Evolutionary conservation across 2,113 vertebrate genomes (phyloP).

Genomic region (Pycnonotus jocosus): DNA sequence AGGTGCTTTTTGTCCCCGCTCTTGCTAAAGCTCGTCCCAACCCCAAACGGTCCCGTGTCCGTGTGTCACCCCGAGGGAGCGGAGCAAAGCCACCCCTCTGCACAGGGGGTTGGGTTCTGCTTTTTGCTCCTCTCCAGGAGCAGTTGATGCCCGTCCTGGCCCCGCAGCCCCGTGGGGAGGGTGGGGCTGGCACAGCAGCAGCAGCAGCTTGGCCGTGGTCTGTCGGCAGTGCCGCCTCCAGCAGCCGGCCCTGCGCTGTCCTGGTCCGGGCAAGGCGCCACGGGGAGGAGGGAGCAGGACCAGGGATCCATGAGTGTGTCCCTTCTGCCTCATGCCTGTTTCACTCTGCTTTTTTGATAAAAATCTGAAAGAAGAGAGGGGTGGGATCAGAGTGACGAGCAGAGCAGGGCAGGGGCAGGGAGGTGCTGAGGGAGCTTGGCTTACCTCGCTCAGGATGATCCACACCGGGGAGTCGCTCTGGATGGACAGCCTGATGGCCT

Average conservation of each 20-base stretch:
- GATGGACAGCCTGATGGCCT: constrained; percentile 89
- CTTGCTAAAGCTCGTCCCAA: background rate
- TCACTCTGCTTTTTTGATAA: constrained; percentile 91
- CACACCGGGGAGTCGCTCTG: constrained; percentile 93
- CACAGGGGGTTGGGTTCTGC: background rate
- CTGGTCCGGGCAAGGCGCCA: background rate
- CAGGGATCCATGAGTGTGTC: background rate
- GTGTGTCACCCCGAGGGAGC: background rate
- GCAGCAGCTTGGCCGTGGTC: background rate
- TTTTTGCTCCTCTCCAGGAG: background rate
- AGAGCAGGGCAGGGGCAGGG: background rate
- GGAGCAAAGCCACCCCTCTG: background rate
- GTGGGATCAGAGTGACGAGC: background rate
- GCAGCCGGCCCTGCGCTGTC: background rate
- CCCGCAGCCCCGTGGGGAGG: background rate
- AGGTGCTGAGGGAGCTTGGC: rapidly evolving
- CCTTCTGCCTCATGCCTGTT: background rate
- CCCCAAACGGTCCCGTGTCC: background rate
- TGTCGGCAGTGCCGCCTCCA: background rate
- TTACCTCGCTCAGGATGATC: constrained; percentile 97
- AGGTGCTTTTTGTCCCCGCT: background rate
- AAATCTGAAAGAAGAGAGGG: constrained; percentile 77
- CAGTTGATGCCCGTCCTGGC: background rate
- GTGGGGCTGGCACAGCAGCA: background rate
- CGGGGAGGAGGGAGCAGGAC: background rate